Conservation (phyloP, 2,888 invertebrate genomes). For the Limnephilus auricula region DNA sequence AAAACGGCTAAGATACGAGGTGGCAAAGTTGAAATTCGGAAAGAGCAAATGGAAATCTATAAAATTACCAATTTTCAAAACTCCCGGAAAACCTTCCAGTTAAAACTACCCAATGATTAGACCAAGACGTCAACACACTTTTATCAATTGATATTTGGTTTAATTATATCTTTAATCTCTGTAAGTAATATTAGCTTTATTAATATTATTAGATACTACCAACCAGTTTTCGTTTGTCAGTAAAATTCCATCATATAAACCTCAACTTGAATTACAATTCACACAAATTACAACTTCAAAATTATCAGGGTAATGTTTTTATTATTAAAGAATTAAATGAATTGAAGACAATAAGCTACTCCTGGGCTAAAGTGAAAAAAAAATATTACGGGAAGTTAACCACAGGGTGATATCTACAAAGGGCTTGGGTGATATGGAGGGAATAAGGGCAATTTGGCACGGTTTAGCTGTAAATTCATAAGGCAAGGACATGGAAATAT, state of each 20-base stretch:
- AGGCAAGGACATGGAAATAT: slow-evolving; percentile 46
- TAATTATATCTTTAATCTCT: too few species aligned
- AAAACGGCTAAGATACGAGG: too few species aligned
- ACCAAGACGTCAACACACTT: too few species aligned
- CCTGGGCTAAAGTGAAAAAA: not conserved
- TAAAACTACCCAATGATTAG: too few species aligned
- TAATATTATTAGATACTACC: not conserved
- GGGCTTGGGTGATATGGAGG: not conserved
- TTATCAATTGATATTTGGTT: too few species aligned
- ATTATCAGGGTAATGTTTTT: not conserved
- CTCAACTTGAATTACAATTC: not conserved
- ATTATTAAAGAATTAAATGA: not conserved
- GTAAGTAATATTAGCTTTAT: too few species aligned
- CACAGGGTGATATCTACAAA: not conserved
- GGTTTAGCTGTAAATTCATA: slow-evolving; percentile 45
- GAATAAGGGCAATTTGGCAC: slow-evolving; percentile 33
- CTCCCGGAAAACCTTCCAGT: too few species aligned
- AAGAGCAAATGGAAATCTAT: too few species aligned
- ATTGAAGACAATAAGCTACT: not conserved
- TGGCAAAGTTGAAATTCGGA: too few species aligned
- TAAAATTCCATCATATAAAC: not conserved
- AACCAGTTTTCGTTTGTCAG: not conserved
- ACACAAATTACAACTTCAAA: not conserved
- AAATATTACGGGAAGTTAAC: not conserved
- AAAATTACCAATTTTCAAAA: too few species aligned